A percentile compares a stretch with the other conserved stretches of the same genome.
Conservation (phyloP, 2,797 vertebrate genomes). For the Arvicola amphibius region DNA sequence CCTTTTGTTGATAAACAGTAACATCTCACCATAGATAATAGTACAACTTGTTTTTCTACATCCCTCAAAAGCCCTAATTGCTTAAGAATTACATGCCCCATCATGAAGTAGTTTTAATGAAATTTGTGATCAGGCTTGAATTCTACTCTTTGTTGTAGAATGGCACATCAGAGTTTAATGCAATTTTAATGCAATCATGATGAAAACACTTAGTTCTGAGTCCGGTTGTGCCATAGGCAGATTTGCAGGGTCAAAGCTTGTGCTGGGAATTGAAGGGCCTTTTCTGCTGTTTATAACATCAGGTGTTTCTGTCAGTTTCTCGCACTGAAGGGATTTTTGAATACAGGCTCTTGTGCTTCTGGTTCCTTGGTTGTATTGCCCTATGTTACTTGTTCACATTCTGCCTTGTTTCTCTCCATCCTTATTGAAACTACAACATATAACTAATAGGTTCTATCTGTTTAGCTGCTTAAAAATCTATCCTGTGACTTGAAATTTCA, state of each 20-base stretch:
- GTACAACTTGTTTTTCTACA: conserved; percentile 81
- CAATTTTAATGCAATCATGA: conserved; percentile 82
- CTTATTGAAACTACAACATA: conserved; percentile 56
- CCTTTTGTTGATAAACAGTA: conserved; percentile 81
- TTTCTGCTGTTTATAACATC: conserved; percentile 68
- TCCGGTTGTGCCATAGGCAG: conserved; percentile 77
- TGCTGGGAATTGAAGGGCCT: conserved; percentile 71
- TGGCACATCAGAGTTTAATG: conserved; percentile 76
- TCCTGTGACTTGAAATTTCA: conserved; percentile 56
- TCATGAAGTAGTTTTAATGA: conserved; percentile 80
- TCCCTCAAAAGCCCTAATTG: conserved; percentile 82
- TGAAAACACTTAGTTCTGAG: conserved; percentile 78
- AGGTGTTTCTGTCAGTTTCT: conserved; percentile 76
- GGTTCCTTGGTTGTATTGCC: conserved; percentile 51
- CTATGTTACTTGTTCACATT: conserved; percentile 56
- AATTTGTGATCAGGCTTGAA: conserved; percentile 81
- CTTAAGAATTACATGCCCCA: conserved; percentile 74
- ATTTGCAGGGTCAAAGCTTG: conserved; percentile 74
- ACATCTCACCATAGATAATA: conserved; percentile 80
- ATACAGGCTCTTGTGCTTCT: conserved; percentile 32
- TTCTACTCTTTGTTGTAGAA: conserved; percentile 79
- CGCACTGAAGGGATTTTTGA: conserved; percentile 67
- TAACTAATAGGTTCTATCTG: not conserved
- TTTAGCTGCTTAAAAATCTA: conserved; percentile 53
- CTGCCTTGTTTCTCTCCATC: not conserved